Evolutionary conservation across 2,113 vertebrate genomes (phyloP).

Genomic region (Cervus canadensis): DNA sequence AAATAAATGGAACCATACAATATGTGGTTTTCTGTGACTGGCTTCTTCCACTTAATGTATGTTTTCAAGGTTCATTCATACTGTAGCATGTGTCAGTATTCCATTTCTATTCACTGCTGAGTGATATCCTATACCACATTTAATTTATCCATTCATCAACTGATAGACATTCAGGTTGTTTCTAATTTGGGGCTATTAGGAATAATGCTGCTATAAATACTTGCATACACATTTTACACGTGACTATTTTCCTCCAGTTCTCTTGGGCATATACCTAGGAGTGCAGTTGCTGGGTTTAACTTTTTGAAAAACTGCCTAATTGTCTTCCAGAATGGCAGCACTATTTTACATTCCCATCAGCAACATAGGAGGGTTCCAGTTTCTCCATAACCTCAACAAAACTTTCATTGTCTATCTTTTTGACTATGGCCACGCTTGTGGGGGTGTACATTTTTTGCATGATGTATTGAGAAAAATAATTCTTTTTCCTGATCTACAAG

Average conservation of each 20-base stretch:
- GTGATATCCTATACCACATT: neutral
- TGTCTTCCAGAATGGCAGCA: neutral
- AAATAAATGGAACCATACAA: neutral
- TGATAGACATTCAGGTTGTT: neutral
- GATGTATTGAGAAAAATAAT: constrained; percentile 3
- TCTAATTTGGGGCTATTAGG: neutral
- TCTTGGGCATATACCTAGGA: neutral
- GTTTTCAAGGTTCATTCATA: neutral
- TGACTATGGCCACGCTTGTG: neutral
- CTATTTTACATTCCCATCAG: neutral
- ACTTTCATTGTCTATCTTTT: neutral
- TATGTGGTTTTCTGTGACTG: neutral
- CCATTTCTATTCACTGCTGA: neutral
- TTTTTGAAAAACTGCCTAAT: neutral
- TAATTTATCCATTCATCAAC: neutral
- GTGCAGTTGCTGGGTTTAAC: neutral
- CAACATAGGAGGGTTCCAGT: neutral
- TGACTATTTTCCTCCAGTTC: neutral
- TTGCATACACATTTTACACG: neutral
- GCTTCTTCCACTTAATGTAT: neutral
- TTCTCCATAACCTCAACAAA: neutral
- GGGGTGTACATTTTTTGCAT: neutral
- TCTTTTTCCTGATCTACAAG: neutral
- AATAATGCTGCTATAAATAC: neutral
- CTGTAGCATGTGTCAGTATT: neutral